Evolutionary conservation across 2,113 vertebrate species (phyloP).

Genomic region (Chaenocephalus aceratus): DNA sequence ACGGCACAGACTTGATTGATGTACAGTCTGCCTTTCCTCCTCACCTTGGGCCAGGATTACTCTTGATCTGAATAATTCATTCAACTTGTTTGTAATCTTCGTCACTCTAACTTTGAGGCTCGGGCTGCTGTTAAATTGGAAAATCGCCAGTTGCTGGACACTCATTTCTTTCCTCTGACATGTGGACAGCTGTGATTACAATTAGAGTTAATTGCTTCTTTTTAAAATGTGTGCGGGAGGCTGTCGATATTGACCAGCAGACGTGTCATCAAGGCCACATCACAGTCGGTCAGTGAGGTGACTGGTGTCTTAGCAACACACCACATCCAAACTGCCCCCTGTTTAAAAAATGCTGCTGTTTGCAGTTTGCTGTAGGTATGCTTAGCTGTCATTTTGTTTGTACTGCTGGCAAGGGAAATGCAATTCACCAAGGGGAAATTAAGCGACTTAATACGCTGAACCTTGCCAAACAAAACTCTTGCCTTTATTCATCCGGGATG

Average conservation of each 20-base stretch:
- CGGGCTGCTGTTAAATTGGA: slow-evolving; percentile 34
- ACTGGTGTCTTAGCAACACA: slow-evolving; percentile 53
- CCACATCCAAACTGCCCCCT: slow-evolving; percentile 51
- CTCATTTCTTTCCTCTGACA: slow-evolving; percentile 36
- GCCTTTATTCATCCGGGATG: slow-evolving; percentile 42
- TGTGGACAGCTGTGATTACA: slow-evolving; percentile 54
- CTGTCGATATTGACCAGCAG: slow-evolving; percentile 56
- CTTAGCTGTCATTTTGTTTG: slow-evolving; percentile 69
- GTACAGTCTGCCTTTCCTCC: slow-evolving; percentile 36
- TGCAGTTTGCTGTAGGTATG: slow-evolving; percentile 59
- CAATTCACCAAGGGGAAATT: slow-evolving; percentile 61
- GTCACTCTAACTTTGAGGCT: slow-evolving; percentile 48
- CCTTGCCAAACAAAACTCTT: slow-evolving; percentile 58
- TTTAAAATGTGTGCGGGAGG: slow-evolving; percentile 46
- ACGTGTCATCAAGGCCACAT: slow-evolving; percentile 51
- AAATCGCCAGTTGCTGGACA: not conserved
- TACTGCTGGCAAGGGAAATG: slow-evolving; percentile 67
- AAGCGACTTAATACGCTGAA: slow-evolving; percentile 58
- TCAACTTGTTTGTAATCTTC: slow-evolving; percentile 55
- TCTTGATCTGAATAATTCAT: slow-evolving; percentile 67
- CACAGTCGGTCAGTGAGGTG: slow-evolving; percentile 47
- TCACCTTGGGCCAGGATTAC: slow-evolving; percentile 50
- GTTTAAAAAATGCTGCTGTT: slow-evolving; percentile 57
- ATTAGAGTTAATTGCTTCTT: slow-evolving; percentile 59
- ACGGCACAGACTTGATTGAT: slow-evolving; percentile 51